Percentiles rank a stretch among this genome's conserved stretches.
Evolutionary conservation across 2,113 vertebrate species (phyloP).

Genomic region (Baryphthengus martii): DNA sequence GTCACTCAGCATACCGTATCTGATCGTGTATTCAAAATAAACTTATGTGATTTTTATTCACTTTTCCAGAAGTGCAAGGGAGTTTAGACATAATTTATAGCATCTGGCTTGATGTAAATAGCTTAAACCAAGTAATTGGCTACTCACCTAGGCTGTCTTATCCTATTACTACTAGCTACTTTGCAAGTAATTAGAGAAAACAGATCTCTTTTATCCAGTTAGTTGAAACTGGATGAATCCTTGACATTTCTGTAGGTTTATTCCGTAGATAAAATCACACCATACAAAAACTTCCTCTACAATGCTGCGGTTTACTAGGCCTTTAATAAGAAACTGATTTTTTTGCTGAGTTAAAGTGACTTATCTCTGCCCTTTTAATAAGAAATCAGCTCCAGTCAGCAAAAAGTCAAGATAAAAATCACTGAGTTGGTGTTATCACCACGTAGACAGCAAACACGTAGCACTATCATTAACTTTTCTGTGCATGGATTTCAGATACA

Average conservation of each 20-base stretch:
- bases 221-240: constrained; percentile 43
- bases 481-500: constrained; percentile 13
- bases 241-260: constrained; percentile 23
- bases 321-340: constrained; percentile 46
- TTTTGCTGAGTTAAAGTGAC: constrained; percentile 38
- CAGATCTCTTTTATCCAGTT: constrained; percentile 3
- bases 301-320: background rate
- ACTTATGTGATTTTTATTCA: constrained; percentile 65
- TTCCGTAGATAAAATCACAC: constrained; percentile 53
- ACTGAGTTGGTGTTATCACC: background rate
- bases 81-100: constrained; percentile 62
- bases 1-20: constrained; percentile 68
- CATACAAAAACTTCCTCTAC: constrained; percentile 2
- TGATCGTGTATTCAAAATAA: constrained; percentile 73
- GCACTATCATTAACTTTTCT: background rate
- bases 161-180: constrained; percentile 32
- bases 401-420: constrained; percentile 53
- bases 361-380: constrained; percentile 60
- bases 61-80: constrained; percentile 55
- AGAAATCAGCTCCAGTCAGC: constrained; percentile 45
- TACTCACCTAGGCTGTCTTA: constrained; percentile 48
- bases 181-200: constrained; percentile 46
- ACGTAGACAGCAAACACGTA: background rate
- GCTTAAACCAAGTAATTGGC: constrained; percentile 49
- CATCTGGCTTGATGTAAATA: constrained; percentile 56